These are phyloP conservation scores for Festucalex cinctus DNA, from an alignment of 2,113 vertebrate species.

Conservation along the genomic window DNA sequence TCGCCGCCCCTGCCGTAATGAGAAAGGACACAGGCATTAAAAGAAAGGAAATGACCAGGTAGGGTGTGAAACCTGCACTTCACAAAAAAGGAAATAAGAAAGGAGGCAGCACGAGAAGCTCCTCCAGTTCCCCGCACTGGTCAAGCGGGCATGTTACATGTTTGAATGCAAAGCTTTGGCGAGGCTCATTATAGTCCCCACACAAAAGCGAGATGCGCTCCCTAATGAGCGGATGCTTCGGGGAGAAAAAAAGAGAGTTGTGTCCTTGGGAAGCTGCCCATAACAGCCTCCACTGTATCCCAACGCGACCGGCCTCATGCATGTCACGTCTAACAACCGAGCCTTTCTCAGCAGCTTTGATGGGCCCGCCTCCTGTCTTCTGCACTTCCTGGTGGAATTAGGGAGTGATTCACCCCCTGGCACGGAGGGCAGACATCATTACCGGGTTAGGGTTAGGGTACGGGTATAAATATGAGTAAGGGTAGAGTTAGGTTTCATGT, in stretches of 20 bases:
- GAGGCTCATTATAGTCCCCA: constrained; percentile 71
- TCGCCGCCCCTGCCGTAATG: constrained; percentile 62
- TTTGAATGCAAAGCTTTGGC: constrained; percentile 39
- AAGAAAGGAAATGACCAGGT: not conserved
- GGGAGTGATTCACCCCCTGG: not conserved
- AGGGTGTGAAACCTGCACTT: constrained; percentile 8
- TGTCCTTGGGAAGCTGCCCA: constrained; percentile 68
- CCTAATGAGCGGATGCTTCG: constrained; percentile 68
- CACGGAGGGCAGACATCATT: constrained; percentile 5
- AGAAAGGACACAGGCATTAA: constrained; percentile 38
- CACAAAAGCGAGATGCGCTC: constrained; percentile 65
- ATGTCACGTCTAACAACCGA: constrained; percentile 51
- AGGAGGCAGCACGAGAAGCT: constrained; percentile 7
- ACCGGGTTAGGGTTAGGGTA: not conserved
- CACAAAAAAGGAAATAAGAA: constrained; percentile 17
- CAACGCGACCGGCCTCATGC: constrained; percentile 27
- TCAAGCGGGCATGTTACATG: constrained; percentile 23
- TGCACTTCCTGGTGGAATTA: constrained; percentile 44
- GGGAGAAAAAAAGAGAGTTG: constrained; percentile 38
- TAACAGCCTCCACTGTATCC: constrained; percentile 45
- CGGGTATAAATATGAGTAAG: not conserved
- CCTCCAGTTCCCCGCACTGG: constrained; percentile 2
- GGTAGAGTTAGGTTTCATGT: not conserved
- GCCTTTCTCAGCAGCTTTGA: constrained; percentile 46
- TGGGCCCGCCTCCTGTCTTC: constrained; percentile 32